phyloP scores from a whole-genome alignment of 2,888 invertebrate genomes.

The Phaedon cochleariae region DNA sequence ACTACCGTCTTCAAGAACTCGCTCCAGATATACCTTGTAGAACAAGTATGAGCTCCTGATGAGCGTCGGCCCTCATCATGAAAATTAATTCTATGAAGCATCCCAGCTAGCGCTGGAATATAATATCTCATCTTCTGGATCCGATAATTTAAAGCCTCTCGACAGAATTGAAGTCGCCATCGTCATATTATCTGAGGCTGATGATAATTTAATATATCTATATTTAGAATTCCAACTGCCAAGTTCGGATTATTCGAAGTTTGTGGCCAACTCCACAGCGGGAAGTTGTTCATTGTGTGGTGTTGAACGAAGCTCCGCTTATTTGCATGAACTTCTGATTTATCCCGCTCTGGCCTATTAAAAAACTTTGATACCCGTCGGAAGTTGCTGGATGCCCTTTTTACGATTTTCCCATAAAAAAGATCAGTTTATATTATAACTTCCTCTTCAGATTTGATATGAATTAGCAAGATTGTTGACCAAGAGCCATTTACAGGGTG shows the following conservation, averaged over 20 bases:
- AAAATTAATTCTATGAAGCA: neutral
- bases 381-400: neutral
- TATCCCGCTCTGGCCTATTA: neutral
- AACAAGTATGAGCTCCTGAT: too few species aligned
- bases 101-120: neutral
- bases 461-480: too few species aligned
- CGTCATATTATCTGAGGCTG: neutral
- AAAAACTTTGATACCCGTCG: neutral
- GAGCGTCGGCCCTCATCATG: too few species aligned
- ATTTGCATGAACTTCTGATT: neutral
- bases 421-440: too few species aligned
- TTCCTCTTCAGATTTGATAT: too few species aligned
- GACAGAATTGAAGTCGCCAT: neutral
- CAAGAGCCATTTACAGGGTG: too few species aligned
- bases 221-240: neutral
- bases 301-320: neutral
- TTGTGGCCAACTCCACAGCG: neutral
- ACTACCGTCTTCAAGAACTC: too few species aligned
- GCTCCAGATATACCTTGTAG: too few species aligned
- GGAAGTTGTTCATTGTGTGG: neutral
- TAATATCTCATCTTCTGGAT: too few species aligned
- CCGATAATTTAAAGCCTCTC: too few species aligned
- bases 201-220: neutral
- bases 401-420: neutral
- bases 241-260: neutral